phyloP scores from a whole-genome alignment of 1,140 invertebrate species.

The Lepidurus arcticus region DNA sequence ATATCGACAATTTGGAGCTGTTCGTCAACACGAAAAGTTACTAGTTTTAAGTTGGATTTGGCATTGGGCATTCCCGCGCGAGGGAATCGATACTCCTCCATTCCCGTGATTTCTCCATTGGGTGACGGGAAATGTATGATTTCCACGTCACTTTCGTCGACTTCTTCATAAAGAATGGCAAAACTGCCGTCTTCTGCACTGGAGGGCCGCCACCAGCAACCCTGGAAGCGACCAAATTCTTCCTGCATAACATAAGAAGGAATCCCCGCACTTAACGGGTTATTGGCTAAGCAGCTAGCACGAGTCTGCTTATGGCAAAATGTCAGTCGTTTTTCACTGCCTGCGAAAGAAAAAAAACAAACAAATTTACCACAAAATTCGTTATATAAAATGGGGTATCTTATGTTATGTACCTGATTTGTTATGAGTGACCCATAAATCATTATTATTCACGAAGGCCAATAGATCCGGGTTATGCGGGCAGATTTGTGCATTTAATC shows the following conservation, averaged over 20 bases:
- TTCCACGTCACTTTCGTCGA: constrained; percentile 90
- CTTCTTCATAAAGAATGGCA: constrained; percentile 91
- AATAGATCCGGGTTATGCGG: constrained; percentile 78
- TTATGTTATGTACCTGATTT: constrained; percentile 55
- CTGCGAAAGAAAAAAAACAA: constrained; percentile 39
- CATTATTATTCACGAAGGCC: constrained; percentile 81
- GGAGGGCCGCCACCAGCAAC: constrained; percentile 93
- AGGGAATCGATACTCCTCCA: constrained; percentile 86
- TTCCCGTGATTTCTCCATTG: constrained; percentile 64
- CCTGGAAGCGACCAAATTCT: constrained; percentile 91
- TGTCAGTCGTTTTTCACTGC: constrained; percentile 62
- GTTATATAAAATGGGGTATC: neutral
- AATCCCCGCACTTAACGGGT: constrained; percentile 81
- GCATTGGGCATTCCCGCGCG: constrained; percentile 84
- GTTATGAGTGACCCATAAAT: constrained; percentile 81
- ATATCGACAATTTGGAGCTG: constrained; percentile 59
- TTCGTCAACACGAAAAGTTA: constrained; percentile 71
- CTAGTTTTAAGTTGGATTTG: constrained; percentile 77
- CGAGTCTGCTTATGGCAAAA: constrained; percentile 62
- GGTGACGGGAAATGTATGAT: constrained; percentile 81
- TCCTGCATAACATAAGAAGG: constrained; percentile 98
- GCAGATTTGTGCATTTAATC: constrained; percentile 85
- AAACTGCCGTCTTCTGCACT: constrained; percentile 60
- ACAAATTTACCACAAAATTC: constrained; percentile 39
- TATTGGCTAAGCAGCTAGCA: constrained; percentile 60